Base-by-base conservation (phyloP, 2,888 invertebrate species). In the Xanthia icteritia region DNA sequence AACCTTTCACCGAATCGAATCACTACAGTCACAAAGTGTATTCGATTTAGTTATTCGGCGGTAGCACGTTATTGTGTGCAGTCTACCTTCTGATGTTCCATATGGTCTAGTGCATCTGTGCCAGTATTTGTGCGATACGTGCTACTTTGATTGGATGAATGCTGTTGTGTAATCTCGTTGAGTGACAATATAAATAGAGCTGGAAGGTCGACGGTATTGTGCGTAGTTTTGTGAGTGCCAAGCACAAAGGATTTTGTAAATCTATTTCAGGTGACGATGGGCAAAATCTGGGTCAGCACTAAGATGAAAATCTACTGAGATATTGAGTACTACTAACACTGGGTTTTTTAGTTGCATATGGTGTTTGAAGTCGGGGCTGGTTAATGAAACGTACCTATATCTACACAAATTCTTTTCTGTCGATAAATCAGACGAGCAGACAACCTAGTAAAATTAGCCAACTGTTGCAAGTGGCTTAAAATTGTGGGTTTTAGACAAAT, bases 131-230 rank as follows among this genome's bases (percentile, higher is more conserved):
- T 60, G 58, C 31, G 77, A 72, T 72, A 74, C 56, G 66, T 81
- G 82, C 64, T 78, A 71, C 74, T 84, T 85, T 85, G 75, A 84
- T 82, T 85, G 85, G 75, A 42, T 78, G 74, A 85, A 74, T 68
- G 70, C 63, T 73, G 72, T 82, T 78, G 73, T 78, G 75, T 82
- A 70, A 84, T 68, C 73, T 58, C 70, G 85, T 73, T 82, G 82
- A 83, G 72, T 81, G 83, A 82, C 82, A 82, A 82, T 82, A 70
- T 75, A 85, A 78, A 82, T 78, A 70, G 78, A 85, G 74, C 78
- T 78, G 69, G 82, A 82, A 85, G 85, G 83, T 85, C 82, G 78
- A 11, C 45, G 45, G 64, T 58, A 75, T 78, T 84, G 74, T 75
- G 74, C 66, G 85, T 65, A 71, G 71, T 70, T 77, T 74, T 74